Conservation (phyloP, 2,797 vertebrate species). For the Microctenopoma steveboyesi region DNA sequence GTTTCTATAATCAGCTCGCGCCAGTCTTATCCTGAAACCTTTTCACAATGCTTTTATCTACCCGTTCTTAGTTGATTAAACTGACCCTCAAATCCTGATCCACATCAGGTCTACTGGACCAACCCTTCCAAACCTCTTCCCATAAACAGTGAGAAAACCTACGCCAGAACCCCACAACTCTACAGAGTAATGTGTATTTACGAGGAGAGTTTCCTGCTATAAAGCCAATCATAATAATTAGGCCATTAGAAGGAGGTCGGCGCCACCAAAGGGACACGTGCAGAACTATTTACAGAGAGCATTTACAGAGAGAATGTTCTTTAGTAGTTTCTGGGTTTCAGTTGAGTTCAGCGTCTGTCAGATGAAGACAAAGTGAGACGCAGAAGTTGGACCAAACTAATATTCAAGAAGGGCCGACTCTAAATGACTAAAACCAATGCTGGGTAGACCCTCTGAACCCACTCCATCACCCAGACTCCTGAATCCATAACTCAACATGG, state of each 20-base stretch:
- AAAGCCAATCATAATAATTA: constrained; percentile 56
- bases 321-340: background rate
- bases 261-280: constrained; percentile 46
- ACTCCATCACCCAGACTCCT: background rate
- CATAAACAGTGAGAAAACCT: background rate
- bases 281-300: constrained; percentile 27
- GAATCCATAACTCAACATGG: background rate
- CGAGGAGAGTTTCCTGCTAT: constrained; percentile 17
- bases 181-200: constrained; percentile 22
- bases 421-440: background rate
- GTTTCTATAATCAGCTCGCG: background rate
- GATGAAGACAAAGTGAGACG: too few species aligned
- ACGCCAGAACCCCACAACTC: background rate
- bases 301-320: constrained; percentile 2
- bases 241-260: constrained; percentile 60
- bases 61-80: background rate
- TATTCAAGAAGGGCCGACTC: background rate
- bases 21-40: too few species aligned
- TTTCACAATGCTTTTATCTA: background rate
- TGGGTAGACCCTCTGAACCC: background rate
- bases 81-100: background rate
- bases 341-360: too few species aligned
- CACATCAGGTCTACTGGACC: background rate
- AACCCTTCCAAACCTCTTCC: background rate
- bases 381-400: too few species aligned